Conservation (phyloP, 1,140 invertebrate genomes). For the Pseudomyrmex cubaensis region DNA sequence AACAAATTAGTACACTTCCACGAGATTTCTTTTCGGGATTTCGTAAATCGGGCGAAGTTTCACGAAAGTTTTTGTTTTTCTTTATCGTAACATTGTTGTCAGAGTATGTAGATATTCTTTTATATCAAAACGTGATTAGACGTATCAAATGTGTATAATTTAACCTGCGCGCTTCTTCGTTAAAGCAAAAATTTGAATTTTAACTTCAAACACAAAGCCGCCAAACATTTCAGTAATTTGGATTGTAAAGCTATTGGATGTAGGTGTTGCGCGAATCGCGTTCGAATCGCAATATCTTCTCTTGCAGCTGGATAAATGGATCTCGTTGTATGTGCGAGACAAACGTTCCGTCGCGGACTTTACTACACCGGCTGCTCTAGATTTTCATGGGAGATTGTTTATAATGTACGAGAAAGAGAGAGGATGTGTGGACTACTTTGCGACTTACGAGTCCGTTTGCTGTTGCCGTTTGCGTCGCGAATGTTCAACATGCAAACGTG, state of each 20-base stretch:
- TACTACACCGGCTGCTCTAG: slow-evolving; percentile 78
- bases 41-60: slow-evolving; percentile 25
- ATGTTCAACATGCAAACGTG: slow-evolving; percentile 63
- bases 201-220: no score
- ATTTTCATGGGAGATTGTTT: slow-evolving; percentile 83
- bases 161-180: neutral
- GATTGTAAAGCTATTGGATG: no score
- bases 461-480: slow-evolving; percentile 33
- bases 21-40: neutral
- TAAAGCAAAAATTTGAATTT: no score
- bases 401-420: slow-evolving; percentile 81
- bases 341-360: slow-evolving; percentile 66
- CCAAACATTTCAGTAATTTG: no score
- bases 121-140: neutral
- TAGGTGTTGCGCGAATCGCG: no score
- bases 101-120: no score
- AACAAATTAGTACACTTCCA: slow-evolving; percentile 17
- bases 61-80: slow-evolving; percentile 26
- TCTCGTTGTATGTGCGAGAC: slow-evolving; percentile 3
- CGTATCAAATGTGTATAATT: neutral
- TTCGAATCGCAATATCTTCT: neutral
- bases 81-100: no score
- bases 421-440: slow-evolving; percentile 82
- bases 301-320: slow-evolving; percentile 11
- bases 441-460: slow-evolving; percentile 53